phyloP scores from a whole-genome alignment of 2,113 vertebrate species.

The Melospiza georgiana region DNA sequence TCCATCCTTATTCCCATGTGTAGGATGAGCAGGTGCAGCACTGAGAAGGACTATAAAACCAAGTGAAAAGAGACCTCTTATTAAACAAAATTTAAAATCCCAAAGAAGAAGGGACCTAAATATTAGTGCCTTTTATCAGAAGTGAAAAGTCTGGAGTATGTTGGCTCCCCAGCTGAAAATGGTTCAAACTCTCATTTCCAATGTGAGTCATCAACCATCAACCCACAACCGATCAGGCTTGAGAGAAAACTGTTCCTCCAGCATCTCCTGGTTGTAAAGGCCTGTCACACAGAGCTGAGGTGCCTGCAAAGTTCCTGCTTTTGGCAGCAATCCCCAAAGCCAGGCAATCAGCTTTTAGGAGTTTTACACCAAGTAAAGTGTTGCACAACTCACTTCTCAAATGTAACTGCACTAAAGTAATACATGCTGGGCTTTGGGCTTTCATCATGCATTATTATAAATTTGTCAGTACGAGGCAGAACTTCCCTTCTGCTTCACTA shows the following conservation, averaged over 20 bases:
- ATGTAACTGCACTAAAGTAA: rapidly evolving
- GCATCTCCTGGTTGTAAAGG: neutral
- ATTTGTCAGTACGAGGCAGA: neutral
- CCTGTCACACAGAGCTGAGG: neutral
- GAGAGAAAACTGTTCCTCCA: neutral
- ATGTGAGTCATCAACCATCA: neutral
- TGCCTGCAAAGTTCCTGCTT: rapidly evolving
- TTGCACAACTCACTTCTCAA: neutral
- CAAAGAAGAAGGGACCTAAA: neutral
- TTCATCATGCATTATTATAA: neutral
- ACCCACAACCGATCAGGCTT: neutral
- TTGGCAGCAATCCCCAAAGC: neutral
- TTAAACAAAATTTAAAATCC: neutral
- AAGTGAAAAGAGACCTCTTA: neutral
- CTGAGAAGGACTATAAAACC: neutral
- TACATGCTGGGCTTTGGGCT: neutral
- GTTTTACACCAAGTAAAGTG: neutral
- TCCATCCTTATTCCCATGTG: neutral
- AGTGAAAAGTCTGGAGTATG: neutral
- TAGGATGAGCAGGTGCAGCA: neutral
- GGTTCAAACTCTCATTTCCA: neutral
- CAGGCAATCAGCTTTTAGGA: neutral
- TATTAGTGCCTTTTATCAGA: neutral
- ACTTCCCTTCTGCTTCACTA: neutral
- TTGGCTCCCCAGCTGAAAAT: neutral